A percentile compares a stretch with the other conserved stretches of the same genome.
Evolutionary conservation across 1,140 invertebrate species (phyloP).

Genomic region (Philopotamus ludificatus): DNA sequence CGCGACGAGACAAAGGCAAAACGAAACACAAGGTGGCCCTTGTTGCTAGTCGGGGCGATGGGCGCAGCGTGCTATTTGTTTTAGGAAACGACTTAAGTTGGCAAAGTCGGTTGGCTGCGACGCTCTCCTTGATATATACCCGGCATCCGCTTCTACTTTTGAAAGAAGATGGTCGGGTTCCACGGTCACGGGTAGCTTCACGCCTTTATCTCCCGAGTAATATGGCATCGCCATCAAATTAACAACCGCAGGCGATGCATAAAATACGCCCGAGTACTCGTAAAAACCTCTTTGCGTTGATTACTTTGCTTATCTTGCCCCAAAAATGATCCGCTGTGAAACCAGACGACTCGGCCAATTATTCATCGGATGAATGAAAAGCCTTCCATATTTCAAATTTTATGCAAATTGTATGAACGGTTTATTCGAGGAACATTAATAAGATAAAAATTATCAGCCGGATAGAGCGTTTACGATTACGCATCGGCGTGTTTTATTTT

Average conservation of each 20-base stretch:
- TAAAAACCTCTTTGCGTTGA: conserved; percentile 11
- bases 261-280: conserved; percentile 5
- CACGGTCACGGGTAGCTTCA: neutral
- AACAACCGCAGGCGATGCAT: conserved; percentile 11
- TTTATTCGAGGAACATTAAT: no score
- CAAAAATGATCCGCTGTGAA: neutral
- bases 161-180: neutral
- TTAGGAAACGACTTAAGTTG: neutral
- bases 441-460: no score
- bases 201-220: neutral
- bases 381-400: neutral
- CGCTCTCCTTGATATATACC: neutral
- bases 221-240: conserved; percentile 6
- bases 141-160: neutral
- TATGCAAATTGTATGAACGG: no score
- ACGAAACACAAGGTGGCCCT: neutral
- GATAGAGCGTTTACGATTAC: no score
- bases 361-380: conserved; percentile 4
- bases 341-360: conserved; percentile 8
- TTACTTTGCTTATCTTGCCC: conserved; percentile 8
- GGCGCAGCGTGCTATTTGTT: neutral
- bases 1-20: no score
- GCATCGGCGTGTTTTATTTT: no score
- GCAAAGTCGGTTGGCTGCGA: neutral
- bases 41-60: neutral